Base-by-base conservation (phyloP, 1,140 invertebrate species). In the Zaprionus capensis region DNA sequence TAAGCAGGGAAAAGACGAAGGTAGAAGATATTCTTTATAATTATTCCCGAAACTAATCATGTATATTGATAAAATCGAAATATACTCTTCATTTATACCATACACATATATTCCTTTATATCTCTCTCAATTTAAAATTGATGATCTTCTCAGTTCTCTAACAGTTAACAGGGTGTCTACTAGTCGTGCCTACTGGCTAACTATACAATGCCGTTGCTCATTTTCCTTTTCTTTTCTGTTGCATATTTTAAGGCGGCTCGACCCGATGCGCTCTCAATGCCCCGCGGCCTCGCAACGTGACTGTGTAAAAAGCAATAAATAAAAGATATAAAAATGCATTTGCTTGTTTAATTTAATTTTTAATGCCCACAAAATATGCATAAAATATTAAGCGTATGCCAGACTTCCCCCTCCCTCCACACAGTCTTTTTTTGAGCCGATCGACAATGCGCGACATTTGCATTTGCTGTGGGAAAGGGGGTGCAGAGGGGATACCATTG, bases 341-440 rank as follows among this genome's bases (percentile, higher is more conserved):
- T 81, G 84, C 84, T 87, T 88, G 84, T 88, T 87, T 87, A 87
- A 88, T 88, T 88, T 90, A 88, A 88, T 88, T 90, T 88, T 88
- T 88, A 88, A 90, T 88, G 84, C 85, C 78, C 84, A 90, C 85
- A 84, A 88, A 87, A 88, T 88, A 88, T 88, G 85, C 85, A 88
- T 86, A 86, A 86, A 86, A 86, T 83, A 86, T 86, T 80, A 86
- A 84, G 81, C 74, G 78, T 78, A n/a, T 36, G 38, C 36, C 78
- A 70, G 46, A 24, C 46, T 58, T 66, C 9, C 31, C 9, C 3
- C 9, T 46, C 7, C 46, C 12, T 31, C 1, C n/a, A 26, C 20
- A 28, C 53, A 6, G 28, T 69, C 22, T 68, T 57, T 46, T 58
- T 59, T 53, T 63, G 53, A 51, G 53, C 41, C 62, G 49, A 49